These are phyloP conservation scores for Hydrochoerus hydrochaeris DNA, from an alignment of 2,113 vertebrate species.

Conservation along the genomic window DNA sequence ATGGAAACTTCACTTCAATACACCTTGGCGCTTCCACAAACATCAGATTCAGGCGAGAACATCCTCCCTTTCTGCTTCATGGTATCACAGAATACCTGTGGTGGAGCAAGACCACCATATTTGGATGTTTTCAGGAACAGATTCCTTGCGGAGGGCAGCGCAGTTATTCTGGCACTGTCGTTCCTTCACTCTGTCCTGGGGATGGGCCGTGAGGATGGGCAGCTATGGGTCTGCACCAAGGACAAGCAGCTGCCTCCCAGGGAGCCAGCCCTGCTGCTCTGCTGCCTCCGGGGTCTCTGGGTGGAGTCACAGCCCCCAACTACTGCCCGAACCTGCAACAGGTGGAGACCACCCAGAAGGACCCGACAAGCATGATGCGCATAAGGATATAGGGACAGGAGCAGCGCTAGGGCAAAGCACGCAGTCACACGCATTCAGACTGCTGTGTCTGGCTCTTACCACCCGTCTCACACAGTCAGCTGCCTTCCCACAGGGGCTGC, in stretches of 20 bases:
- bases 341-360: neutral
- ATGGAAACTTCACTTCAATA: constrained; percentile 47
- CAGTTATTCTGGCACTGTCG: neutral
- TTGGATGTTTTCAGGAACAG: constrained; percentile 16
- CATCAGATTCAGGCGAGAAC: constrained; percentile 19
- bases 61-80: neutral
- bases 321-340: neutral
- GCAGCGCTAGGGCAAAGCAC: neutral
- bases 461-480: neutral
- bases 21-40: neutral
- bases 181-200: constrained; percentile 12
- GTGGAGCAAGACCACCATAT: neutral
- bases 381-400: neutral
- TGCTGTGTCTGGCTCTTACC: neutral
- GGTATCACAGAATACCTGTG: constrained; percentile 19
- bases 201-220: neutral
- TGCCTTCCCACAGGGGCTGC: neutral
- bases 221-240: neutral
- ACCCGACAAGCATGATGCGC: neutral
- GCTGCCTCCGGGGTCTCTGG: neutral
- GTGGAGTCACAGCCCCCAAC: neutral
- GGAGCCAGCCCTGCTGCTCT: neutral
- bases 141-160: neutral
- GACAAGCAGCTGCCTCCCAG: neutral
- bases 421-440: neutral